phyloP scores from a whole-genome alignment of 2,888 invertebrate species.

The Notocelia uddmanniana region DNA sequence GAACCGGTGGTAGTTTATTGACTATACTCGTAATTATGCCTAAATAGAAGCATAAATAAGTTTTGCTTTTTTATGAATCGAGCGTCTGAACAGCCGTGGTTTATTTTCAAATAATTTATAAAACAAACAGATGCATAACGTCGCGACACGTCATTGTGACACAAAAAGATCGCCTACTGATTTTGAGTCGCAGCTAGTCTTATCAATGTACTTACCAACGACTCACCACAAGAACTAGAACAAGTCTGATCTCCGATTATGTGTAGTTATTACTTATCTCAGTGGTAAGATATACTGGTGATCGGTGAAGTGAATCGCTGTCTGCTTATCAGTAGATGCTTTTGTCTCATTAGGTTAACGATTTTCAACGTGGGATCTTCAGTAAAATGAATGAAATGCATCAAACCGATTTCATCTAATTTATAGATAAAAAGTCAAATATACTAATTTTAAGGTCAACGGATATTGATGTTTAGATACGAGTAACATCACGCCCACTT shows the following conservation, averaged over 20 bases:
- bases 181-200: conserved; percentile 43
- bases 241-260: not conserved
- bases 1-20: no score
- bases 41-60: no score
- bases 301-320: not conserved
- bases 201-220: not conserved
- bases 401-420: not conserved
- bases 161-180: conserved; percentile 61
- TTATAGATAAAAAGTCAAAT: not conserved
- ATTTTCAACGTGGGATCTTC: not conserved
- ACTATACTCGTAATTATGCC: no score
- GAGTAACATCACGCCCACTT: conserved; percentile 10
- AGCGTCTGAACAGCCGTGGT: no score
- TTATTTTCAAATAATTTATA: not conserved
- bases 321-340: not conserved
- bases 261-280: not conserved
- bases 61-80: no score
- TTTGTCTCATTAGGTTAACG: conserved; percentile 8
- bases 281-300: not conserved
- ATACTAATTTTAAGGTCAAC: conserved; percentile 17
- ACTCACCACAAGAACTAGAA: not conserved
- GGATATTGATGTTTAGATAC: conserved; percentile 13
- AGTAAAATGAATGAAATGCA: not conserved
- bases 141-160: conserved; percentile 45
- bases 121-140: conserved; percentile 7